phyloP scores from a whole-genome alignment of 2,113 vertebrate genomes.

The Notechis scutatus region DNA sequence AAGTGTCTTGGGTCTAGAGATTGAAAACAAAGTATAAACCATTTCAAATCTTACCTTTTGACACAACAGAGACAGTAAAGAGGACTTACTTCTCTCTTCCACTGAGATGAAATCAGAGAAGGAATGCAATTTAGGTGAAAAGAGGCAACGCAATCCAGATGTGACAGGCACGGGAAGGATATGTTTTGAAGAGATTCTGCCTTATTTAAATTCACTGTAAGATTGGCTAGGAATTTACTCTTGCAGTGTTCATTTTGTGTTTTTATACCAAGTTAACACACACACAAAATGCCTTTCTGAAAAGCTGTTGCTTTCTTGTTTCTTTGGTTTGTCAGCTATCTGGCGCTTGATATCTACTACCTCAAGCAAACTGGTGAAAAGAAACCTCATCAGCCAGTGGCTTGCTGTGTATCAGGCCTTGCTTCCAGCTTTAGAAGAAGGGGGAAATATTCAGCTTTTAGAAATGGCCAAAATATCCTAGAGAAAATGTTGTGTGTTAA shows the following conservation, averaged over 20 bases:
- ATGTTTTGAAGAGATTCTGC: neutral
- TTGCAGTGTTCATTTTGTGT: neutral
- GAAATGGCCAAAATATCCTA: neutral
- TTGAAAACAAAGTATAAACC: neutral
- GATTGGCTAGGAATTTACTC: neutral
- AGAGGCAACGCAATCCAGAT: neutral
- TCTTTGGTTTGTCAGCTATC: neutral
- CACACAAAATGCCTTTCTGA: neutral
- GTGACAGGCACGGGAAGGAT: neutral
- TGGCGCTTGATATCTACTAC: neutral
- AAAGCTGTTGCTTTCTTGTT: neutral
- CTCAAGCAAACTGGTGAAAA: neutral
- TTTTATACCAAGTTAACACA: neutral
- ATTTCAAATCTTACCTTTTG: neutral
- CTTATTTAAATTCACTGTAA: neutral
- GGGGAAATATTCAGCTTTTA: neutral
- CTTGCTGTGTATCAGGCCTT: neutral
- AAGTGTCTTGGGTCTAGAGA: neutral
- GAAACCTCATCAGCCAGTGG: neutral
- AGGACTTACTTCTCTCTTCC: neutral
- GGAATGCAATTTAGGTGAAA: neutral
- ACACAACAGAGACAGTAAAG: neutral
- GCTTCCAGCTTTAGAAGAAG: neutral
- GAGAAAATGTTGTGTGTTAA: neutral
- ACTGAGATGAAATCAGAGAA: neutral